A percentile compares a stretch with the other conserved stretches of the same genome.
phyloP scores from a whole-genome alignment of 2,113 vertebrate genomes.

The Psittacula cyanocephala region DNA sequence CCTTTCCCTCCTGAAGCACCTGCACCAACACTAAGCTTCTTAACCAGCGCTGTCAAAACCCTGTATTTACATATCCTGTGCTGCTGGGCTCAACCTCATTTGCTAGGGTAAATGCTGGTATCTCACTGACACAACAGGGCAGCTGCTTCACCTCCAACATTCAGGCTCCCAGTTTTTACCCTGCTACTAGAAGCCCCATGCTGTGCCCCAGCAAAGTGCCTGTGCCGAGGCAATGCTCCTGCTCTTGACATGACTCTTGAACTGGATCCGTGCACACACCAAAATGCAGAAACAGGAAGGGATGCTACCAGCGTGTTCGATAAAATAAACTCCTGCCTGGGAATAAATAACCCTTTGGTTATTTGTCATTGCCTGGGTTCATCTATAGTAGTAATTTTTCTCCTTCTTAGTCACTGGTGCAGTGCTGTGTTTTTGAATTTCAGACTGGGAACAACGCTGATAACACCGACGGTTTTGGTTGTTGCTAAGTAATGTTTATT shows the following conservation, averaged over 20 bases:
- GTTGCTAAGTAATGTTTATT: no score
- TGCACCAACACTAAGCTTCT: neutral
- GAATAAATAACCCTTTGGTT: neutral
- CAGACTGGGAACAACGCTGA: no score
- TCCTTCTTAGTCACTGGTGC: no score
- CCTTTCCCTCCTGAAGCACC: neutral
- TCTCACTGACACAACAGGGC: accelerated
- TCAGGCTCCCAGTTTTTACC: neutral
- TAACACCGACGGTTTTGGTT: no score
- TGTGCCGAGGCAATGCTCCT: no score
- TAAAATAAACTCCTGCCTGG: neutral
- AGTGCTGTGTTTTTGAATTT: no score
- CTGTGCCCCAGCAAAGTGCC: no score
- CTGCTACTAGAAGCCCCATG: neutral
- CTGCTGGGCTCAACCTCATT: neutral
- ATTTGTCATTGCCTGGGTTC: neutral
- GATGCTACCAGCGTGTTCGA: accelerated
- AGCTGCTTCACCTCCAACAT: neutral
- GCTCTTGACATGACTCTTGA: no score
- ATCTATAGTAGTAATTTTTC: no score
- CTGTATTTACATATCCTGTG: neutral
- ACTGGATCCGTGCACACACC: accelerated
- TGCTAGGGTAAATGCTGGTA: neutral
- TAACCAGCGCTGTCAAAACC: neutral
- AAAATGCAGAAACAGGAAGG: neutral